Percentiles rank a stretch among this genome's conserved stretches.
Conservation (phyloP, 1,140 invertebrate species). For the Neoseiulus cucumeris region DNA sequence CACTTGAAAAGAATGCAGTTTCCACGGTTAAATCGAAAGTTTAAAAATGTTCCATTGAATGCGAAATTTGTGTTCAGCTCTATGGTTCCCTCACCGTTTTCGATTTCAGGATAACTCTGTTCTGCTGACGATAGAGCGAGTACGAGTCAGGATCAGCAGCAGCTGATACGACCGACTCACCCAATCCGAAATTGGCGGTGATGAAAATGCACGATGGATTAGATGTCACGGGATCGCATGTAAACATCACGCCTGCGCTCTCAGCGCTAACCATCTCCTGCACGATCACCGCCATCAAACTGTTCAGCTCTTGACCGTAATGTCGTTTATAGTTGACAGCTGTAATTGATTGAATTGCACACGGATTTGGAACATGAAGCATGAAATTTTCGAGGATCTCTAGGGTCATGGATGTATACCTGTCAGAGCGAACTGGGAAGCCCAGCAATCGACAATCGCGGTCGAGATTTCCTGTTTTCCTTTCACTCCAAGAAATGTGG, state of each 20-base stretch:
- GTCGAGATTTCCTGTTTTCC: conserved; percentile 31
- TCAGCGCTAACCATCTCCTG: too few species aligned
- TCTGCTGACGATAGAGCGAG: too few species aligned
- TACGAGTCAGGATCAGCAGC: conserved; percentile 45
- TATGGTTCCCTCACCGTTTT: not conserved
- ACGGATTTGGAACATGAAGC: not conserved
- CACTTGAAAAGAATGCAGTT: not conserved
- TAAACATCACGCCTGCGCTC: conserved; percentile 64
- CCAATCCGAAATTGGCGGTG: conserved; percentile 56
- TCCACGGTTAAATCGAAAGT: too few species aligned
- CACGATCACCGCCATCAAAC: conserved; percentile 54
- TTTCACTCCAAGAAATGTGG: conserved; percentile 45
- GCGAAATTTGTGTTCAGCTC: not conserved
- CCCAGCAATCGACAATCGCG: conserved; percentile 50
- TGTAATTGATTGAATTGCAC: not conserved
- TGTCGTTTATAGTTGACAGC: conserved; percentile 28
- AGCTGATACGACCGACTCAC: conserved; percentile 58
- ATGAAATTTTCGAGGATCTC: not conserved
- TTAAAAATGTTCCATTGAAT: conserved; percentile 13
- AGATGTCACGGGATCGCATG: conserved; percentile 45
- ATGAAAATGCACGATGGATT: conserved; percentile 43
- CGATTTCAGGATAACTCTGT: not conserved
- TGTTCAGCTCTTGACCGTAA: conserved; percentile 40
- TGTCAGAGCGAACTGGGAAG: conserved; percentile 48
- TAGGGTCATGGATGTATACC: conserved; percentile 35